Percentiles rank a stretch among this genome's conserved stretches.
Evolutionary conservation across 2,113 vertebrate species (phyloP).

Genomic region (Nycticebus coucang): DNA sequence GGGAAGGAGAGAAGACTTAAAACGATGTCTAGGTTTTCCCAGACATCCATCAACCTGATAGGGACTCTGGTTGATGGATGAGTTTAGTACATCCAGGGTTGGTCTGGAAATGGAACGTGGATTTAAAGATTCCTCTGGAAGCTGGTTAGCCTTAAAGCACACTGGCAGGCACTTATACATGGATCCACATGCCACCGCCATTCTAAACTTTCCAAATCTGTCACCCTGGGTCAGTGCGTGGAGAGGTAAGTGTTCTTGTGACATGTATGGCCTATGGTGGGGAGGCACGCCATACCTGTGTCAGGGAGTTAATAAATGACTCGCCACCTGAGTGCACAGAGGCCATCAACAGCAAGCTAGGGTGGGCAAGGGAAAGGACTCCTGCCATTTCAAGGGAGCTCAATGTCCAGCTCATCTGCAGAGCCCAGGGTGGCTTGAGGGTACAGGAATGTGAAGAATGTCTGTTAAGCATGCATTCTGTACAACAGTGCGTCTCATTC

Average conservation of each 20-base stretch:
- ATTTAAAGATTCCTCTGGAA: not conserved
- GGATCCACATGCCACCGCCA: not conserved
- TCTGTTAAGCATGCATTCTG: not conserved
- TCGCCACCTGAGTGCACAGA: not conserved
- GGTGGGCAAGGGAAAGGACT: not conserved
- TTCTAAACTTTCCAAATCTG: not conserved
- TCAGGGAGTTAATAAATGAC: not conserved
- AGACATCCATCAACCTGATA: not conserved
- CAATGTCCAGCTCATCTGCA: not conserved
- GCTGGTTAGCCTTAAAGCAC: not conserved
- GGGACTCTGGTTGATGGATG: not conserved
- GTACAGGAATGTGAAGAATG: not conserved
- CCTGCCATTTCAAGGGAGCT: too few relatives aligned
- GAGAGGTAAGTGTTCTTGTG: not conserved
- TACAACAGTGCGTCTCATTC: not conserved
- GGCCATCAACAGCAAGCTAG: not conserved
- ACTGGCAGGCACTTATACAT: too few relatives aligned
- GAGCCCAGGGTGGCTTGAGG: not conserved
- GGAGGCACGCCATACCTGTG: not conserved
- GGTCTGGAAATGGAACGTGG: not conserved
- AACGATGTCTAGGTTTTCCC: too few relatives aligned
- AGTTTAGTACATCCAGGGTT: not conserved
- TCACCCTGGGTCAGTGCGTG: not conserved
- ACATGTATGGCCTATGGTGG: not conserved
- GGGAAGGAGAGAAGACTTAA: not conserved